phyloP scores from a whole-genome alignment of 2,888 invertebrate genomes.

The Vanessa cardui region DNA sequence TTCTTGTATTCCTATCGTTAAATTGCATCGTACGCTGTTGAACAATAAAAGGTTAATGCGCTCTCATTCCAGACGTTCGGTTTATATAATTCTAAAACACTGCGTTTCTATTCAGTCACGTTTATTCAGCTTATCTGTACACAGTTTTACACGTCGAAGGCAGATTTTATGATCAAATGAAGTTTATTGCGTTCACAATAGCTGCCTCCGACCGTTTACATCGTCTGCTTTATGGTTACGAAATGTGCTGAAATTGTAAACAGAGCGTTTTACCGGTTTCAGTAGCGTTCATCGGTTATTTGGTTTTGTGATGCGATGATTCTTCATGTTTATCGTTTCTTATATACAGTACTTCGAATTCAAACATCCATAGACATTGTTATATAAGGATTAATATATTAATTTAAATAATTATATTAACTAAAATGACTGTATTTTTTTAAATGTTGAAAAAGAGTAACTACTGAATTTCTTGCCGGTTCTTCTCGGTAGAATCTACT shows the following conservation, averaged over 20 bases:
- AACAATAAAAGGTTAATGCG: constrained; percentile 1
- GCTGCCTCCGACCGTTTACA: constrained; percentile 64
- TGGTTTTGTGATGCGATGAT: constrained; percentile 53
- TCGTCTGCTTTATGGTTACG: constrained; percentile 63
- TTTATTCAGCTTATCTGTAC: constrained; percentile 17
- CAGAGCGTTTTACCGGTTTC: constrained; percentile 53
- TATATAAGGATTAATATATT: no score
- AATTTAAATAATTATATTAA: no score
- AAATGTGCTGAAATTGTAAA: constrained; percentile 72
- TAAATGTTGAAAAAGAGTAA: no score
- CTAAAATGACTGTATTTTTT: no score
- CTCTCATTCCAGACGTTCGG: neutral
- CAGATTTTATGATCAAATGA: constrained; percentile 53
- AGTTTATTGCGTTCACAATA: constrained; percentile 65
- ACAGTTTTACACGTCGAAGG: constrained; percentile 34
- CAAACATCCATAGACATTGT: no score
- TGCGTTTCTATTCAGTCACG: constrained; percentile 14
- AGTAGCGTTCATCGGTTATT: constrained; percentile 53
- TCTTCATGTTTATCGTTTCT: constrained; percentile 26
- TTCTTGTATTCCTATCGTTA: neutral
- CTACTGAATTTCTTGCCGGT: no score
- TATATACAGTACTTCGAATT: neutral
- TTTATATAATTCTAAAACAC: neutral
- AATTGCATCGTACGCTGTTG: neutral
- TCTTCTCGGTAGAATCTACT: no score